Base-by-base conservation (phyloP, 2,797 vertebrate genomes). In the Malurus leucopterus region DNA sequence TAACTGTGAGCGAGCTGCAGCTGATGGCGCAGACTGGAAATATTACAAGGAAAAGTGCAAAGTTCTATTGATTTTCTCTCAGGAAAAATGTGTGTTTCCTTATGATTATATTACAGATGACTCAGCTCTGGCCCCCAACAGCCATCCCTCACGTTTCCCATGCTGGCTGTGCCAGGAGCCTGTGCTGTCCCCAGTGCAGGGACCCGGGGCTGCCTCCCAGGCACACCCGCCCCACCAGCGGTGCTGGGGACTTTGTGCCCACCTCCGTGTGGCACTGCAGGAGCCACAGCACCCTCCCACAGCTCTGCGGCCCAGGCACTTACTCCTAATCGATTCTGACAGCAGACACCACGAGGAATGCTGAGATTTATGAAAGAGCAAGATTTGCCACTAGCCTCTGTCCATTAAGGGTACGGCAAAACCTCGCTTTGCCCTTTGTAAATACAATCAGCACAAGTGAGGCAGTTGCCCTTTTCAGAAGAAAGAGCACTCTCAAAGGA, bases 51-150 rank as follows among this genome's bases (percentile, higher is more conserved):
- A 84, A 94, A 94, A 93, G 90, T 92, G 93, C 94, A 93, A 95
- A 93, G 94, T 93, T 95, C 85, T 84, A 93, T 95, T 68, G 91
- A 95, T 95, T 95, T 95, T 88, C 67, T 91, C 88, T 95, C 92
- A 93, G 85, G 77, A 92, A 91, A 84, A 93, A 92, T 71, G 80
- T 78, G 86, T 81, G 85, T 92, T 95, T 91, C 90, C 86, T 86
- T 90, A 86, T 90, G 88, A 91, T 88, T 94, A 18, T 68, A 77
- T 93, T 93, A 95, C 18, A 70, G 92, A 91, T 90, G 79, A 76
- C 80, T 92, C 87, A 68, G 93, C 77, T 88, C 74, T 68, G 85
- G 91, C 54, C 74, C 77, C 77, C 54, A 64, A 2, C 40, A 89
- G 71, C 80, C 83, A 79, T 86, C 54, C 13, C 63, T 85, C 40